A percentile compares a stretch with the other conserved stretches of the same genome.
These are phyloP conservation scores for Harpagus bidentatus DNA, from an alignment of 2,113 vertebrate genomes.

Conservation along the genomic window DNA sequence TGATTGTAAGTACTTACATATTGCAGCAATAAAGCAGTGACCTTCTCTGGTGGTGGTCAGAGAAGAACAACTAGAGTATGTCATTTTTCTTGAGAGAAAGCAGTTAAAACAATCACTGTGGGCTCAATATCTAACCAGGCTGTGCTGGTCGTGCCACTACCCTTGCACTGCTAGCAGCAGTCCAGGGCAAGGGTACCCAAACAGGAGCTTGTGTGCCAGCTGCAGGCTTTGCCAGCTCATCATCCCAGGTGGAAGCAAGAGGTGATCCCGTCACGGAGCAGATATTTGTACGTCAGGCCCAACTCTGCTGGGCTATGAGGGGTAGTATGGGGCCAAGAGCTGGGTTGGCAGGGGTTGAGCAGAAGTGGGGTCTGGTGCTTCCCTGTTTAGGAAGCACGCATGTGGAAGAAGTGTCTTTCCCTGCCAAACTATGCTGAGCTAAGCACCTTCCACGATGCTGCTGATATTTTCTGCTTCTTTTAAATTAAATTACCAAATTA, in stretches of 20 bases:
- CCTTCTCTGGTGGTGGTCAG: background rate
- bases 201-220: background rate
- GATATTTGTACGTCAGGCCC: background rate
- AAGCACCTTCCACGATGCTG: background rate
- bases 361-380: background rate
- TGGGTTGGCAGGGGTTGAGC: background rate
- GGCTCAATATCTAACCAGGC: background rate
- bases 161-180: background rate
- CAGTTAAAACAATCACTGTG: background rate
- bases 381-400: background rate
- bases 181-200: background rate
- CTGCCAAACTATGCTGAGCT: background rate
- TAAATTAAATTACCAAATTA: background rate
- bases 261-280: background rate
- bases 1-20: background rate
- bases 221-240: background rate
- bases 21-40: background rate
- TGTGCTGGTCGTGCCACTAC: fast-evolving
- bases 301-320: background rate
- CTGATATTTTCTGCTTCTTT: background rate
- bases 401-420: background rate
- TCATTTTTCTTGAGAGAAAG: background rate
- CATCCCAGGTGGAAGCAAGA: background rate
- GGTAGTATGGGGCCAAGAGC: background rate
- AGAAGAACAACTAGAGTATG: background rate